Conservation (phyloP, 2,888 invertebrate species). For the Hydriomena furcata region DNA sequence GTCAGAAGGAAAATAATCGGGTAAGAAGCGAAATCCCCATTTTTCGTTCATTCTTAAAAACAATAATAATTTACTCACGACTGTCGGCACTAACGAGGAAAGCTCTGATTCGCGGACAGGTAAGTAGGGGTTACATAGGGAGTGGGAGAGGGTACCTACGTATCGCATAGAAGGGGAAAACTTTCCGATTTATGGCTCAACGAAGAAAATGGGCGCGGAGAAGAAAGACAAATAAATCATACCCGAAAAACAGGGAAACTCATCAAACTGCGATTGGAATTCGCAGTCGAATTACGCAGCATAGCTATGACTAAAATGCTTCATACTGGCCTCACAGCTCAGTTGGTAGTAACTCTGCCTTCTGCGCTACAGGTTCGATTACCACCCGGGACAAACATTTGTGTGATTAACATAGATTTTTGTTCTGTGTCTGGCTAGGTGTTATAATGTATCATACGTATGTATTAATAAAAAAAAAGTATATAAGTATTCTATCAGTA, state of each 20-base stretch:
- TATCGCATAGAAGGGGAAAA: conserved; percentile 31
- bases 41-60: conserved; percentile 25
- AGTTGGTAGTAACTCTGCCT: too few species aligned
- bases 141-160: conserved; percentile 18
- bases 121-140: neutral
- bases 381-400: too few species aligned
- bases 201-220: conserved; percentile 11
- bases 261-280: conserved; percentile 15
- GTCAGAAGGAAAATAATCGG: conserved; percentile 1
- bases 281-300: neutral
- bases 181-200: conserved; percentile 39
- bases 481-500: too few species aligned
- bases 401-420: too few species aligned
- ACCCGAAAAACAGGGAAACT: conserved; percentile 17
- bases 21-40: conserved; percentile 7
- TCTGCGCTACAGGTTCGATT: too few species aligned
- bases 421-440: too few species aligned
- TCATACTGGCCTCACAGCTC: too few species aligned
- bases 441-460: too few species aligned
- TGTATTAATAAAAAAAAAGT: too few species aligned
- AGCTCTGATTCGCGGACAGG: conserved; percentile 10
- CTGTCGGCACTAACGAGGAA: conserved; percentile 26
- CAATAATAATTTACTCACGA: conserved; percentile 31
- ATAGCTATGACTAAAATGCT: neutral
- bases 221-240: conserved; percentile 19